Conservation (phyloP, 2,888 invertebrate genomes). For the Epirrhoe tristata region DNA sequence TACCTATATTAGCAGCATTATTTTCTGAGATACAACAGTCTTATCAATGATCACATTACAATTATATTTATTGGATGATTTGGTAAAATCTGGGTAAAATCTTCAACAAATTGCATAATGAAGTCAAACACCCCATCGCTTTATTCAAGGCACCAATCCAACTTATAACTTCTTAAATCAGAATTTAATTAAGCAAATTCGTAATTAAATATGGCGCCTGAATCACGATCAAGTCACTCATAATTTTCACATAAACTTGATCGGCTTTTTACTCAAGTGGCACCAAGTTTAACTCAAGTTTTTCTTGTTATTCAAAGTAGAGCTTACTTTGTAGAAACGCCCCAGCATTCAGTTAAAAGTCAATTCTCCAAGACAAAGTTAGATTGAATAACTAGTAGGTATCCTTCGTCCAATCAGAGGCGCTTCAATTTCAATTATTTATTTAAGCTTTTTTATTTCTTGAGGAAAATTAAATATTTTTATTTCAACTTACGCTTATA, state of each 20-base stretch:
- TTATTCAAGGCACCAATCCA: neutral
- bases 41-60: too few relatives aligned
- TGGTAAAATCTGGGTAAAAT: too few relatives aligned
- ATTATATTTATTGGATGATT: too few relatives aligned
- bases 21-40: too few relatives aligned
- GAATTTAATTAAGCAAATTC: neutral
- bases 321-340: conserved; percentile 7
- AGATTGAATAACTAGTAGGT: conserved; percentile 18
- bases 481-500: neutral
- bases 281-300: conserved; percentile 5
- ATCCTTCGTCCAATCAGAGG: conserved; percentile 6
- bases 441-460: conserved; percentile 2
- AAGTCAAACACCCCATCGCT: neutral
- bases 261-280: conserved; percentile 2
- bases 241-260: conserved; percentile 3
- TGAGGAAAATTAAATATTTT: neutral
- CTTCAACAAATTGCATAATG: too few relatives aligned
- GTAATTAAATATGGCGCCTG: neutral
- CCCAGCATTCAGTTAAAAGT: conserved; percentile 14
- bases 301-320: neutral
- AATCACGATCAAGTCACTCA: neutral
- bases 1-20: too few relatives aligned
- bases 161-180: neutral
- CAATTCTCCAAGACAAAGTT: conserved; percentile 13
- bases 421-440: conserved; percentile 12